A percentile compares a stretch with the other conserved stretches of the same genome.
phyloP scores from a whole-genome alignment of 2,113 vertebrate genomes.

The Entosphenus tridentatus region DNA sequence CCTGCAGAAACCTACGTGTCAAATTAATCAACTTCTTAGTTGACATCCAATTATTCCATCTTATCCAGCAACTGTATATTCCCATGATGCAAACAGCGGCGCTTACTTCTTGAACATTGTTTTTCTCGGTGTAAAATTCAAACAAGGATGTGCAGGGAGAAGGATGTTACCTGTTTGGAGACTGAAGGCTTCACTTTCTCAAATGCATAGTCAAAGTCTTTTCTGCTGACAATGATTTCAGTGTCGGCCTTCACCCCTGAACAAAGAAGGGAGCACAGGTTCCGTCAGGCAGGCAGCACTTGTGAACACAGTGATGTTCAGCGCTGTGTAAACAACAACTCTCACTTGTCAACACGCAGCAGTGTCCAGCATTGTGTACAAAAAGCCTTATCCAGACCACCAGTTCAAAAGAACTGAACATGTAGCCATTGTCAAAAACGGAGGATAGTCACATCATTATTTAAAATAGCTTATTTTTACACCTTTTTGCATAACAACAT shows the following conservation, averaged over 20 bases:
- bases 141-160: background rate
- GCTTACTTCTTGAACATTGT: no score
- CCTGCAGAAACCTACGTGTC: no score
- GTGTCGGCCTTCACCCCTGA: slow-evolving; percentile 12
- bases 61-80: no score
- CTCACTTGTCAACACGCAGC: background rate
- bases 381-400: background rate
- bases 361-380: background rate
- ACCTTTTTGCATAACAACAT: no score
- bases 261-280: background rate
- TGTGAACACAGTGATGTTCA: background rate
- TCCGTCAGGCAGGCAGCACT: background rate
- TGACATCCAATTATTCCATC: no score
- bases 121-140: no score
- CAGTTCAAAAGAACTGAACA: background rate
- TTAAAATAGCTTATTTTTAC: no score
- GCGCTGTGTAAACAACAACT: background rate
- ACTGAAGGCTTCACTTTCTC: slow-evolving; percentile 54
- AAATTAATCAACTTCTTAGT: no score
- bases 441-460: no score
- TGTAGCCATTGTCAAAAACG: no score
- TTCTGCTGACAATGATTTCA: slow-evolving; percentile 33
- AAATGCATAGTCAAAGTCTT: slow-evolving; percentile 68
- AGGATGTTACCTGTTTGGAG: slow-evolving; percentile 45
- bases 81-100: no score